phyloP scores from a whole-genome alignment of 2,797 vertebrate species.

The Epinephelus awoara region DNA sequence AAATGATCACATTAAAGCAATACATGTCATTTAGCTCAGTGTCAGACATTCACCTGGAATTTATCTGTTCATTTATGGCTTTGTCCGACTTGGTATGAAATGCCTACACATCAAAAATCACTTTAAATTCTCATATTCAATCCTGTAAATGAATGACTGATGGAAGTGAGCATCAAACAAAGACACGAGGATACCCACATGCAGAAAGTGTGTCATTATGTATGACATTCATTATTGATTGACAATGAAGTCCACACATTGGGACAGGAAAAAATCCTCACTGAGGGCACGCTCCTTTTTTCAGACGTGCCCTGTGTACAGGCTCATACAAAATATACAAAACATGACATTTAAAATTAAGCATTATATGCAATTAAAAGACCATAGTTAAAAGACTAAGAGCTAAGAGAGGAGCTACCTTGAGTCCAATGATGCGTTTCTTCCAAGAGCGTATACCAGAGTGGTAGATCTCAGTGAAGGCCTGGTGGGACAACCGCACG shows the following conservation, averaged over 20 bases:
- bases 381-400: too few relatives aligned
- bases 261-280: background rate
- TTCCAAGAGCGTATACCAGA: conserved; percentile 88
- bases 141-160: background rate
- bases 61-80: background rate
- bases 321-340: background rate
- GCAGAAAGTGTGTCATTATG: background rate
- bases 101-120: background rate
- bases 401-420: conserved; percentile 70
- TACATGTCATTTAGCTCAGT: background rate
- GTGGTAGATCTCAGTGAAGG: conserved; percentile 87
- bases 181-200: background rate
- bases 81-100: background rate
- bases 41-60: background rate
- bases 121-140: background rate
- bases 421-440: conserved; percentile 84
- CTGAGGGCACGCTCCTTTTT: background rate
- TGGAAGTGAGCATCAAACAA: background rate
- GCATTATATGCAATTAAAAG: background rate
- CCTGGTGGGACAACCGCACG: conserved; percentile 87
- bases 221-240: conserved; percentile 10
- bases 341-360: background rate
- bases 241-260: conserved; percentile 17
- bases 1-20: background rate
- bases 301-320: background rate